Evolutionary conservation across 2,113 vertebrate species (phyloP), one percentile per base, ranked within the genome.

Genomic region (Grus americana): DNA sequence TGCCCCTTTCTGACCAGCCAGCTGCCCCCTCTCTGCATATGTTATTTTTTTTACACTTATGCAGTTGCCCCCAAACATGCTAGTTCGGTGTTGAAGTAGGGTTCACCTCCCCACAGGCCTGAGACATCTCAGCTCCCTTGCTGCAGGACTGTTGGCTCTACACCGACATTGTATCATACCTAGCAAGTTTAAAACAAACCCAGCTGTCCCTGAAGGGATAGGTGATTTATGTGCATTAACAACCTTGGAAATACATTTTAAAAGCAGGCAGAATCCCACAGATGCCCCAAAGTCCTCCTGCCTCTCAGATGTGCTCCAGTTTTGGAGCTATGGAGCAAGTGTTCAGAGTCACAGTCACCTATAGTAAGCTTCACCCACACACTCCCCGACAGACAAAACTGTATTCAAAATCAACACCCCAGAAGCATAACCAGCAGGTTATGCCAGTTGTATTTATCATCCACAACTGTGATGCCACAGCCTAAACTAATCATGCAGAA

Each of bases 351-450:
- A 1, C 68, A 81, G 65, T 68, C 76, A 68, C 32, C 70, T 61
- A 87, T 22, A 91, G 66, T 57, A 96, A 90, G 66, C 55, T 90
- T 95, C 75, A 86, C 90, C 58, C 88, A 93, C 92, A 68, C 36
- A 12, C 61, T 79, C 57, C 18, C 34, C n/a, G 7, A 89, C 65
- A 96, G 61, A 93, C 82, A 93, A 75, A 86, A 88, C 42, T 27
- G 16, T 47, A 73, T 59, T 84, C 75, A 89, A 91, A 91, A 82
- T 65, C 65, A 90, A 72, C 81, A 92, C 40, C 62, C 73, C 87
- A 89, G 74, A 87, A 94, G 49, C 78, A 75, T 32, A 94, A 93
- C 87, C 87, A 97, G 84, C 87, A 85, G 92, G 90, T 95, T 93
- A 75, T 54, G 62, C 74, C 90, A 76, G 85, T 70, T 90, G 61